phyloP scores from a whole-genome alignment of 2,113 vertebrate genomes.

The Enhydra lutris region DNA sequence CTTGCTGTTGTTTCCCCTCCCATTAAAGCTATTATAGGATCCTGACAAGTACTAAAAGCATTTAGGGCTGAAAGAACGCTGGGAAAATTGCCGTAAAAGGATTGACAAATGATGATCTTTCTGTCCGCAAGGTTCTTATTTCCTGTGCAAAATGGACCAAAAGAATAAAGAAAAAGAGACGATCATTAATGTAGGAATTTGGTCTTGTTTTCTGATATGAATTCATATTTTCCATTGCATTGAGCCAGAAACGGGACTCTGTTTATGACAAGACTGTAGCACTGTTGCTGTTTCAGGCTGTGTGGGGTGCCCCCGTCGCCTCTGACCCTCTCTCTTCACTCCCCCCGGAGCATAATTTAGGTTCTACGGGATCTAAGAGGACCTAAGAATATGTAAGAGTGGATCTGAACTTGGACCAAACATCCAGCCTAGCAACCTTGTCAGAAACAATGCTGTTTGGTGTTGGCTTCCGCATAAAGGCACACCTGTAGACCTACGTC shows the following conservation, averaged over 20 bases:
- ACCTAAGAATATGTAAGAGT: accelerated
- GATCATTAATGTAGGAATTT: not conserved
- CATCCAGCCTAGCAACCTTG: not conserved
- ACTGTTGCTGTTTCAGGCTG: not conserved
- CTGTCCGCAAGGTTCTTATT: slow-evolving; percentile 60
- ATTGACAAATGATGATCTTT: slow-evolving; percentile 72
- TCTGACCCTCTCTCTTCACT: not conserved
- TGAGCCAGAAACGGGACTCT: not conserved
- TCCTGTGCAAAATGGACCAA: slow-evolving; percentile 21
- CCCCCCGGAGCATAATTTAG: not conserved
- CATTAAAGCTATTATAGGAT: slow-evolving; percentile 70
- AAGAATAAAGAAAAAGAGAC: slow-evolving; percentile 5
- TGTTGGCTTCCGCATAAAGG: not conserved
- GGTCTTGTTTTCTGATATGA: slow-evolving; percentile 8
- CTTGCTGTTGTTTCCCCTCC: slow-evolving; percentile 36
- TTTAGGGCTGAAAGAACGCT: slow-evolving; percentile 70
- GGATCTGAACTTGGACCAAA: not conserved
- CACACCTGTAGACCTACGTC: not conserved
- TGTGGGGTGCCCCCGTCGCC: accelerated
- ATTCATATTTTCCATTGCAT: not conserved
- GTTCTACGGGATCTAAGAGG: not conserved
- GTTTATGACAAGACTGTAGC: not conserved
- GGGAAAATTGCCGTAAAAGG: slow-evolving; percentile 72
- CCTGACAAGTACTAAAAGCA: slow-evolving; percentile 78
- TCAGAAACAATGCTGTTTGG: not conserved